Conservation (phyloP, 2,888 invertebrate species). For the Epinotia brunnichana region DNA sequence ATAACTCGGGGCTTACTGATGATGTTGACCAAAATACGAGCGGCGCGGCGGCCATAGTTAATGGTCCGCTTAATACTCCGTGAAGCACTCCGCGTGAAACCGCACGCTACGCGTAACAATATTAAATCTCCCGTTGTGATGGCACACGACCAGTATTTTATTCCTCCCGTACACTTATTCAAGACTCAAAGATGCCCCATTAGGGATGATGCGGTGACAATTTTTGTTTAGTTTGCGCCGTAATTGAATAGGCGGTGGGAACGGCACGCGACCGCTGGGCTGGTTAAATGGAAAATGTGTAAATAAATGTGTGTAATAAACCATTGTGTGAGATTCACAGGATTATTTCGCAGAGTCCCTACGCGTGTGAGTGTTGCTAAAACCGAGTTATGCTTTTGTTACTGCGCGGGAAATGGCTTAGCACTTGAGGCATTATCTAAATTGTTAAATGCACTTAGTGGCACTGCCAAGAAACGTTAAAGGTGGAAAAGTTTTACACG, state of each 20-base stretch:
- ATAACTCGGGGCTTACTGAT: constrained; percentile 36
- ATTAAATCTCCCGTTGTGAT: constrained; percentile 76
- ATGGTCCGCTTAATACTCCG: constrained; percentile 66
- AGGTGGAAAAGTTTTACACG: constrained; percentile 58
- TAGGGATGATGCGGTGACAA: constrained; percentile 76
- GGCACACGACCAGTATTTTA: constrained; percentile 77
- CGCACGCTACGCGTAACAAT: constrained; percentile 62
- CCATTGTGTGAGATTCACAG: constrained; percentile 65
- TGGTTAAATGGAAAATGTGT: constrained; percentile 62
- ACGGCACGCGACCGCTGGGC: constrained; percentile 72
- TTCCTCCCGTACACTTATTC: constrained; percentile 71
- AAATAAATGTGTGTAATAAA: constrained; percentile 74
- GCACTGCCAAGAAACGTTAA: constrained; percentile 57
- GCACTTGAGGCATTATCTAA: constrained; percentile 71
- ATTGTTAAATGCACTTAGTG: constrained; percentile 75
- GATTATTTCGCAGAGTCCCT: constrained; percentile 58
- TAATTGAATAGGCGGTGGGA: constrained; percentile 82
- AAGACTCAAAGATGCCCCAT: constrained; percentile 75
- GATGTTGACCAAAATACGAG: constrained; percentile 51
- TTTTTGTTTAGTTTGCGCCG: constrained; percentile 67
- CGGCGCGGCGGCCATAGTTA: constrained; percentile 62
- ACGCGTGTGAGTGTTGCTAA: constrained; percentile 58
- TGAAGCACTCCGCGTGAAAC: constrained; percentile 64
- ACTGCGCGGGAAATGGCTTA: constrained; percentile 62
- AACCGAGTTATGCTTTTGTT: constrained; percentile 65